These are phyloP conservation scores for Drosophila punjabiensis DNA, from an alignment of 1,140 invertebrate genomes.

Conservation along the genomic window DNA sequence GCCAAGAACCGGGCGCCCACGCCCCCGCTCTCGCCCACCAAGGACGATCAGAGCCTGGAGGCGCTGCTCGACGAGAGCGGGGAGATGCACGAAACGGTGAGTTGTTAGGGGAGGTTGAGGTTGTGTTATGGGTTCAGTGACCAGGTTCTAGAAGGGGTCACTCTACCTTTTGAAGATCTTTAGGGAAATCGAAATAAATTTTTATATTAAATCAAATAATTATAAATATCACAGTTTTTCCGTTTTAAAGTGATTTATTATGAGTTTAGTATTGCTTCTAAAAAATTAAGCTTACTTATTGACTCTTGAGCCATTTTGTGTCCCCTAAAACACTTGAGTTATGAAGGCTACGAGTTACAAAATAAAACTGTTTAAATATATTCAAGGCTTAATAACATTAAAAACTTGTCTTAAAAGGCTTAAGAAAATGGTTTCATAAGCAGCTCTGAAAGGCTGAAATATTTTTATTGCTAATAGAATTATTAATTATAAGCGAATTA, in stretches of 20 bases:
- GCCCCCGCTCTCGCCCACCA: conserved; percentile 75
- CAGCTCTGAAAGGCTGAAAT: background rate
- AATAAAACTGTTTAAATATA: background rate
- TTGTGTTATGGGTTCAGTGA: no score
- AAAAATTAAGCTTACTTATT: background rate
- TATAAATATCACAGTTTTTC: background rate
- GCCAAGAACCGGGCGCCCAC: conserved; percentile 81
- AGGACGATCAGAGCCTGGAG: conserved; percentile 83
- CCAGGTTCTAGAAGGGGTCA: no score
- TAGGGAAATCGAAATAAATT: background rate
- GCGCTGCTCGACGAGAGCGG: conserved; percentile 78
- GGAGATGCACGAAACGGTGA: conserved; percentile 85
- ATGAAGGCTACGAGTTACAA: background rate
- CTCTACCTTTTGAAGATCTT: no score
- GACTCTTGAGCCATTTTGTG: background rate
- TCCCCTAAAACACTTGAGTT: background rate
- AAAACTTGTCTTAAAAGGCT: background rate
- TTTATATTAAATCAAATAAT: background rate
- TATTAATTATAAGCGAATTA: background rate
- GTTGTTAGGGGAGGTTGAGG: conserved; percentile 17
- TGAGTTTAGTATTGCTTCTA: background rate
- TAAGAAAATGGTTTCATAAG: background rate
- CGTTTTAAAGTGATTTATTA: background rate
- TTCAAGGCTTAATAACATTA: background rate
- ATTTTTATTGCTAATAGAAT: background rate